These are phyloP conservation scores for Sitophilus oryzae DNA, from an alignment of 1,140 invertebrate genomes.

Conservation along the genomic window DNA sequence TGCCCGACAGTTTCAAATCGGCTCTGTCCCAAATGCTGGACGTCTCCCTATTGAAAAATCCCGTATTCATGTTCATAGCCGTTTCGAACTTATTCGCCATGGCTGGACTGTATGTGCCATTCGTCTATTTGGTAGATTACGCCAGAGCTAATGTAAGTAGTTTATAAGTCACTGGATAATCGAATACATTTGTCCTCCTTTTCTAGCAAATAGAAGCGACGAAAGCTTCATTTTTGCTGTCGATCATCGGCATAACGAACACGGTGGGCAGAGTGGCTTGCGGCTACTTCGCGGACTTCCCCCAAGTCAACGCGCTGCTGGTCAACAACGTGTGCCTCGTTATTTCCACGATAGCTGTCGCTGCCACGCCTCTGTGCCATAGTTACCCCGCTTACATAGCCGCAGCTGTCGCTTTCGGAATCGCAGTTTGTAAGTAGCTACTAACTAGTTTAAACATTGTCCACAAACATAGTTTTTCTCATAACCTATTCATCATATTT, in stretches of 20 bases:
- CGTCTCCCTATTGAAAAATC: slow-evolving; percentile 80
- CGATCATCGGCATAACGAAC: slow-evolving; percentile 94
- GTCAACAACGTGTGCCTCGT: slow-evolving; percentile 93
- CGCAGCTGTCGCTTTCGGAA: slow-evolving; percentile 87
- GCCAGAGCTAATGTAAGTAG: slow-evolving; percentile 61
- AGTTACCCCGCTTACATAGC: slow-evolving; percentile 71
- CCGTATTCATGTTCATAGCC: slow-evolving; percentile 87
- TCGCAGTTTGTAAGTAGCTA: slow-evolving; percentile 85
- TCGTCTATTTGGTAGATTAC: slow-evolving; percentile 85
- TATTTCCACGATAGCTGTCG: slow-evolving; percentile 80
- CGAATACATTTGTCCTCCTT: no score
- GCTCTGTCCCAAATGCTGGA: slow-evolving; percentile 91
- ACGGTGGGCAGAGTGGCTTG: slow-evolving; percentile 82
- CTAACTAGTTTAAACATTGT: background rate
- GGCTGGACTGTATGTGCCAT: slow-evolving; percentile 92
- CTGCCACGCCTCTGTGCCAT: slow-evolving; percentile 75
- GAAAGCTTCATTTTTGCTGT: slow-evolving; percentile 81
- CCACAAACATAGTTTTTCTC: background rate
- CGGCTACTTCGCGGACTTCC: slow-evolving; percentile 80
- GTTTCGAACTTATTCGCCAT: slow-evolving; percentile 92
- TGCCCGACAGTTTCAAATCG: slow-evolving; percentile 74
- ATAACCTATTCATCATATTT: background rate
- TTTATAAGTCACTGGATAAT: background rate
- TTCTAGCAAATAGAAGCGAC: no score
- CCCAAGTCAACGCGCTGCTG: slow-evolving; percentile 81